Base-by-base conservation (phyloP, 2,888 invertebrate genomes). In the Cheilosia grossa region DNA sequence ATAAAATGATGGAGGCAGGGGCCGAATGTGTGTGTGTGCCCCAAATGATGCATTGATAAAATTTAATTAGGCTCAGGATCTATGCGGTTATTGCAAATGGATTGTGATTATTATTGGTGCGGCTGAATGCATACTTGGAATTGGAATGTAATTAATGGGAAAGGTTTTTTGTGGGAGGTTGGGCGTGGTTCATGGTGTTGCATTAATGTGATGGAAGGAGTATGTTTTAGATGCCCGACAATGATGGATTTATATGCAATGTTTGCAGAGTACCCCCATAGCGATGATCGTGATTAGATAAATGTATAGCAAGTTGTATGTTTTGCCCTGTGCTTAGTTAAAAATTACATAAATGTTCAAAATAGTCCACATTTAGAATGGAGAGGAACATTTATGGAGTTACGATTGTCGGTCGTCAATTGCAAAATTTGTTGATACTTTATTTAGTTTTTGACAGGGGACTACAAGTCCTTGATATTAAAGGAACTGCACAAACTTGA, bases 61-160 rank as follows among this genome's bases (percentile, higher is more conserved):
- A 79, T 79, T 79, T 64, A 83, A 83, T 83, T 79, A 79, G 27
- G 3, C 47, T n/a, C 44, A 54, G 53, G 30, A 53, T 63, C 51
- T 61, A 30, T 30, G 77, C 51, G 63, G 54, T 73, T 78, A 67
- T 63, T 58, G 69, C 67, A 69, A 73, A 79, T 79, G 58, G 82
- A 51, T 78, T 78, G 66, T 56, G 33, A 78, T 63, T 82, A 66
- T 61, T 49, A 72, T 82, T 54, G 64, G 33, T 61, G 44, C 19
- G 67, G 67, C 56, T 47, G 51, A 67, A 67, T 54, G 61, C 27
- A 27, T 53, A 67, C 44, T 73, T 56, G 37, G 19, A 58, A 53
- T 78, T 56, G 21, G 37, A 53, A 67, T 61, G 40, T 69, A 77
- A 77, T 61, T 53, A 61, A 69, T 66, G 37, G 24, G n/a, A 27